phyloP scores from a whole-genome alignment of 2,888 invertebrate genomes.

The Leucania comma region DNA sequence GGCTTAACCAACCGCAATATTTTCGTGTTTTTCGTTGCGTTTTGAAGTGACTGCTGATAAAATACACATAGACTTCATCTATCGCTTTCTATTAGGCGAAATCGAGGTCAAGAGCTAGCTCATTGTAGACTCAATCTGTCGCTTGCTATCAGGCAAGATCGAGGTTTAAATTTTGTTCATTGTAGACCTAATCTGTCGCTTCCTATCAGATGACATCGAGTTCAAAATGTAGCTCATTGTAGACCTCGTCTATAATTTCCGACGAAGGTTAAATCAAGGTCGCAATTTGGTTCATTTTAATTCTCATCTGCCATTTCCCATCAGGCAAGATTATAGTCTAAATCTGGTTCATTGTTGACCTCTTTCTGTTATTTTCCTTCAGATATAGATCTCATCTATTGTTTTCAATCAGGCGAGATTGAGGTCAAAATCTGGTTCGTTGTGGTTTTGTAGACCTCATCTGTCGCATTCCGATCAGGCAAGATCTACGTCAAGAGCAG shows the following conservation, averaged over 20 bases:
- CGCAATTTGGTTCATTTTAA: no score
- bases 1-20: conserved; percentile 4
- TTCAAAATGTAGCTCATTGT: neutral
- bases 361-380: no score
- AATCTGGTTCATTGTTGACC: neutral
- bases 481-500: neutral
- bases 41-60: neutral
- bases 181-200: neutral
- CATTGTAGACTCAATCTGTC: neutral
- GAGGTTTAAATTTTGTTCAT: neutral
- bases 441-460: neutral
- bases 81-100: neutral
- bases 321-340: neutral
- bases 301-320: neutral
- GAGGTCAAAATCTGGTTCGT: neutral
- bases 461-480: neutral
- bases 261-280: no score
- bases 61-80: neutral
- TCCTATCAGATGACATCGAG: neutral
- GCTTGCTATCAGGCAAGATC: neutral
- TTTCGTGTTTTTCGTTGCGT: conserved; percentile 12
- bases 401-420: neutral
- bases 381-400: neutral
- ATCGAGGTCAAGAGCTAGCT: neutral
- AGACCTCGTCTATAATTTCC: no score